These are phyloP conservation scores for Nansenia antarctica DNA, from an alignment of 2,113 vertebrate genomes.

Conservation along the genomic window DNA sequence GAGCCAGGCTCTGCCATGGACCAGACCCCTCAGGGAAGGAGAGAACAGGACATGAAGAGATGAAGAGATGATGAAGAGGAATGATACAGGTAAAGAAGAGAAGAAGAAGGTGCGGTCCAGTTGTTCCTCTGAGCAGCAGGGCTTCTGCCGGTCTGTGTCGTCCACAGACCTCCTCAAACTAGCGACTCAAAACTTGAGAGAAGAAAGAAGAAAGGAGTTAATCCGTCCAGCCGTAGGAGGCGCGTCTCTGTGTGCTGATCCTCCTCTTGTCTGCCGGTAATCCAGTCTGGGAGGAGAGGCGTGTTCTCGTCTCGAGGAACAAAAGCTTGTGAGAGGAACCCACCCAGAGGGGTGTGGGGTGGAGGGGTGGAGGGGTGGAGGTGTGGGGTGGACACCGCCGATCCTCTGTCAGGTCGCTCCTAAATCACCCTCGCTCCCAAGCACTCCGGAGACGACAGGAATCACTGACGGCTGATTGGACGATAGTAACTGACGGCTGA, in stretches of 20 bases:
- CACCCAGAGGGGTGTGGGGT: slow-evolving; percentile 52
- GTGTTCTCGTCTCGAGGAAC: slow-evolving; percentile 20
- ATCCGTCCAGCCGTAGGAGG: slow-evolving; percentile 37
- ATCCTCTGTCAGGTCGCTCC: slow-evolving; percentile 54
- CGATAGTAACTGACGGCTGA: slow-evolving; percentile 51
- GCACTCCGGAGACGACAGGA: slow-evolving; percentile 53
- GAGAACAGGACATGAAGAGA: background rate
- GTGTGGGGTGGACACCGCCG: no score
- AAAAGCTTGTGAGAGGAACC: slow-evolving; percentile 14
- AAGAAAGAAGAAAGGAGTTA: slow-evolving; percentile 49
- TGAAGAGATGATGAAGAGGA: background rate
- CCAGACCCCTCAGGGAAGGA: background rate
- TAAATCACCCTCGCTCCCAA: slow-evolving; percentile 61
- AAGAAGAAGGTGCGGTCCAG: no score
- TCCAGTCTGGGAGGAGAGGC: slow-evolving; percentile 50
- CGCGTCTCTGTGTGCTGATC: slow-evolving; percentile 42
- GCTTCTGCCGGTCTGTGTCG: slow-evolving; percentile 4
- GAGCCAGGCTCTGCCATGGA: slow-evolving; percentile 7
- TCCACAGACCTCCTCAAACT: slow-evolving; percentile 9
- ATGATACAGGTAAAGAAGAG: background rate
- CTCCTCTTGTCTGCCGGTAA: slow-evolving; percentile 48
- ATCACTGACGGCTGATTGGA: slow-evolving; percentile 47
- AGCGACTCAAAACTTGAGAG: background rate
- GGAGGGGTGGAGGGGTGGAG: slow-evolving; percentile 38
- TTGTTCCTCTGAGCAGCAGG: no score